Evolutionary conservation across 2,888 invertebrate genomes (phyloP), one percentile per base, ranked within the genome.

Genomic region (Papilio demoleus): DNA sequence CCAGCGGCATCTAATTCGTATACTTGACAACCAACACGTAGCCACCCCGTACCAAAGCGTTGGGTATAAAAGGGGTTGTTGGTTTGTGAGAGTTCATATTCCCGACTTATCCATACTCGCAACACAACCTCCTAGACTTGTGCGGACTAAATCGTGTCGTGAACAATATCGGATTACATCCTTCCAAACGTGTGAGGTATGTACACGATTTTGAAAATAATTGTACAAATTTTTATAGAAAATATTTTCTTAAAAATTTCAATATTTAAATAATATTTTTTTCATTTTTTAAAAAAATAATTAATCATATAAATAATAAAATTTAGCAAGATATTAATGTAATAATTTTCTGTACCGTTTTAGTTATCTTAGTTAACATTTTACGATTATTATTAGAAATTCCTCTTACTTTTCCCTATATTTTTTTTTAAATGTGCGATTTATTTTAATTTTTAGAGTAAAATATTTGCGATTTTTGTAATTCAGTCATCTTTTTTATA

Each of bases 61-160:
- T 38, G 24, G 14, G 53, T 68, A 68, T 68, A 68, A 63, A 68
- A 68, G 68, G 68, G 68, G 63, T 63, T 58, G 45, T 24, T 34
- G 63, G 58, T 19, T n/a, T 14, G 63, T 24, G 24, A 3, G 12
- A 4, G 42, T n/a, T n/a, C 31, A 58, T 63, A 68, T 53, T 68
- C 63, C 36, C 38, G 58, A 58, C 45, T 17, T 12, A 45, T 11
- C 68, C 36, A 68, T 53, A 36, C 63, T 4, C 47, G 17, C 47
- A 63, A 68, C 68, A 68, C 53, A 50, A 36, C 36, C 59, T 45
- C 47, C 42, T 22, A 63, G n/a, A 38, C 53, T 14, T 36, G 50
- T n/a, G n/a, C 22, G 22, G 6, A 19, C 38, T 4, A 11, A 24
- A 24, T 14, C 27, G 59, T 38, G 38, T 24, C 38, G 64, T 64